Base-by-base conservation (phyloP, 2,113 vertebrate species). In the Tiliqua scincoides region DNA sequence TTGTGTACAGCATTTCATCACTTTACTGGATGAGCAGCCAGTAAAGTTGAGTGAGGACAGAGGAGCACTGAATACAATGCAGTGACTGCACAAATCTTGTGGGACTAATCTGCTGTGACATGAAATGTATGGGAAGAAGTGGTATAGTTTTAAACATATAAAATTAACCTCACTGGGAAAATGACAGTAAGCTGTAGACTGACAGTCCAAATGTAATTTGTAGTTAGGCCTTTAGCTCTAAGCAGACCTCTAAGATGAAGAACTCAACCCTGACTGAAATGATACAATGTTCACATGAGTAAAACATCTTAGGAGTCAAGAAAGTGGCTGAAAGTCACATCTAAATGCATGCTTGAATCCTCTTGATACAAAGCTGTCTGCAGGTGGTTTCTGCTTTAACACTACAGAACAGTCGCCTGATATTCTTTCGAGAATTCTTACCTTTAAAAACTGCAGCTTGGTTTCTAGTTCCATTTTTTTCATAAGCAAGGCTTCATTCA, bases 391-490 rank as follows among this genome's bases (percentile, higher is more conserved):
- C 35, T 80, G 8, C 40, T 32, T 67, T 30, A 17, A 21, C 37
- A 14, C 9, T 81, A 25, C 17, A 72, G 15, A 37, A 72, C 17
- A 18, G 52, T 11, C 61, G 8, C 15, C 72, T 85, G 48, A 6
- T 7, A 48, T 71, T 32, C 21, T 72, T 25, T 25, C 18, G 2
- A 52, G 57, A 72, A 72, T 52, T 32, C 1, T 81, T 93, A 99
- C 99, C 98, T 99, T 98, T 57, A 99, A 96, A 18, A 89, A 71
- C 67, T 95, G 95, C 92, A 98, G 93, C 88, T 94, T 98, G 94
- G 96, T 96, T 95, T 99, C 97, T 7, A 99, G 96, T 92, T 99
- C 98, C 80, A 96, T 95, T 93, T 96, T 97, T 96, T 97, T 97
- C 91, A 95, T 86, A 54, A 99, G 94, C 79, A 97, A 90, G 79